Evolutionary conservation across 2,888 invertebrate genomes (phyloP).

Genomic region (Mesodorylaimus sp.): DNA sequence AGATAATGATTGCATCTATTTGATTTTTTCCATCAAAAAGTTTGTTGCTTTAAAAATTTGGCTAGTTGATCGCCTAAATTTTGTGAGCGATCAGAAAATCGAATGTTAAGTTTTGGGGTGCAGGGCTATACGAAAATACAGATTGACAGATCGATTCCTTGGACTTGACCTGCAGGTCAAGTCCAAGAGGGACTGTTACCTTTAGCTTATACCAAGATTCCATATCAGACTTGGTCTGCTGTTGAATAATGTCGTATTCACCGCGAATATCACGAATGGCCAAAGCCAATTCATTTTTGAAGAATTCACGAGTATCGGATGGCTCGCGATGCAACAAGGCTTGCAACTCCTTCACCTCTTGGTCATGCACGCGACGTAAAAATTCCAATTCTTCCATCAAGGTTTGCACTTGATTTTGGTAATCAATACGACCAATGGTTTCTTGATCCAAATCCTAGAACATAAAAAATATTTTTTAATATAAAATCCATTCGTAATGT

Average conservation of each 20-base stretch:
- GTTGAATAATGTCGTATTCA: slow-evolving; percentile 35
- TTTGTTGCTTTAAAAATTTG: no score
- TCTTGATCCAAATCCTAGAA: slow-evolving; percentile 31
- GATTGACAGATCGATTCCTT: no score
- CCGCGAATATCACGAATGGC: slow-evolving; percentile 37
- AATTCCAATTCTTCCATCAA: slow-evolving; percentile 31
- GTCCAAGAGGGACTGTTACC: slow-evolving; percentile 20
- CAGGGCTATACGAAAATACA: no score
- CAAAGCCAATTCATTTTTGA: slow-evolving; percentile 39
- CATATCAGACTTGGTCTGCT: slow-evolving; percentile 35
- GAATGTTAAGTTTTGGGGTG: no score
- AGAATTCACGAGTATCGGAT: slow-evolving; percentile 31
- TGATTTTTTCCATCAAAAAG: no score
- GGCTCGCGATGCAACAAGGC: slow-evolving; percentile 28
- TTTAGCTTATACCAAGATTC: slow-evolving; percentile 40
- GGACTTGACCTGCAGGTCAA: neutral
- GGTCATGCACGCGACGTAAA: slow-evolving; percentile 18
- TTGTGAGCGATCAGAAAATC: no score
- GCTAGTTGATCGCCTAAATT: no score
- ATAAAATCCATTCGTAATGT: no score
- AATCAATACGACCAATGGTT: slow-evolving; percentile 31
- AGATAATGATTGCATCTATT: no score
- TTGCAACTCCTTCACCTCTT: slow-evolving; percentile 29
- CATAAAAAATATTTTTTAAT: neutral
- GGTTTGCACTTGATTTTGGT: slow-evolving; percentile 31